A percentile compares a stretch with the other conserved stretches of the same genome.
phyloP scores from a whole-genome alignment of 1,140 invertebrate genomes.

The Bombus fervidus region DNA sequence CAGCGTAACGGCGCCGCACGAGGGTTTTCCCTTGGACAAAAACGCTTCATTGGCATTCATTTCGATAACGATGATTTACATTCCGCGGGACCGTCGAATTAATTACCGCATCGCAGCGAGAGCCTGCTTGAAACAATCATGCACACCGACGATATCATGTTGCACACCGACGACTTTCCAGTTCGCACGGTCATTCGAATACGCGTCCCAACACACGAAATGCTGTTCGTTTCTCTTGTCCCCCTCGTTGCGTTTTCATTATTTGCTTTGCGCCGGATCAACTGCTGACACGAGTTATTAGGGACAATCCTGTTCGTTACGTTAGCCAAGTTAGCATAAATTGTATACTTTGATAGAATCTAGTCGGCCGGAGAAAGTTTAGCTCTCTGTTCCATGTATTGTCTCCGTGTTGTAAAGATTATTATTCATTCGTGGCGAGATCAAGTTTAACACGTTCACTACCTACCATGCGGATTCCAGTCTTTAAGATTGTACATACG shows the following conservation, averaged over 20 bases:
- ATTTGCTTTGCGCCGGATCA: conserved; percentile 24
- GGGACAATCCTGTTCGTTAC: conserved; percentile 34
- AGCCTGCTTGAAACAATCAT: conserved; percentile 8
- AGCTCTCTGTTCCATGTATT: neutral
- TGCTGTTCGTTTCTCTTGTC: neutral
- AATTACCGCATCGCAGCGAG: neutral
- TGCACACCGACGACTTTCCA: conserved; percentile 21
- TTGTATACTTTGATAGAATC: conserved; percentile 31
- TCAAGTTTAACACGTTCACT: conserved; percentile 14
- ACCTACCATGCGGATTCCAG: neutral
- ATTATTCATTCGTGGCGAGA: conserved; percentile 1
- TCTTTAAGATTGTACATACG: neutral
- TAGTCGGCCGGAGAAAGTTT: conserved; percentile 28
- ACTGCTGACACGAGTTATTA: conserved; percentile 35
- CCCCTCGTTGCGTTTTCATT: conserved; percentile 5
- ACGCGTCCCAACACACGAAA: neutral
- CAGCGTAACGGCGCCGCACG: no score
- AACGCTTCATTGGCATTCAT: conserved; percentile 5
- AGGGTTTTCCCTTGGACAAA: neutral
- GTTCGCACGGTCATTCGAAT: conserved; percentile 26
- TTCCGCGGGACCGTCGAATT: conserved; percentile 4
- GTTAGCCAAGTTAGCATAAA: conserved; percentile 33
- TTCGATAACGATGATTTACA: conserved; percentile 15
- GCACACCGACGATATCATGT: neutral
- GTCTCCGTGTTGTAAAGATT: conserved; percentile 1